phyloP scores from a whole-genome alignment of 2,113 vertebrate species.

The Prinia subflava region DNA sequence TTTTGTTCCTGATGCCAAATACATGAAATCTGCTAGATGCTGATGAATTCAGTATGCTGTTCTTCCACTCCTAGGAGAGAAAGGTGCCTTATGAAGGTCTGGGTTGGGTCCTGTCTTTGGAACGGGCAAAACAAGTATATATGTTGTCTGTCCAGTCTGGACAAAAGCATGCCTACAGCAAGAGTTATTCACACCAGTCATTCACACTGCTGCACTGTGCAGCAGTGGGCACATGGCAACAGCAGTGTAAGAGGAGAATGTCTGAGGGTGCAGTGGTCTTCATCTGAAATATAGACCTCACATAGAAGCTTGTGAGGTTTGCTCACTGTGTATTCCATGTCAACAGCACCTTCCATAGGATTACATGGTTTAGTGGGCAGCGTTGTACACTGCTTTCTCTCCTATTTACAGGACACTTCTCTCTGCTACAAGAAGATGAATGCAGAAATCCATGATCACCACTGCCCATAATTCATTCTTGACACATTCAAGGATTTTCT shows the following conservation, averaged over 20 bases:
- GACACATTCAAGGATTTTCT: neutral
- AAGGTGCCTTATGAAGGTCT: neutral
- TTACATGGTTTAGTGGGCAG: accelerated
- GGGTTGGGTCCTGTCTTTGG: neutral
- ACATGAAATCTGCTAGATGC: neutral
- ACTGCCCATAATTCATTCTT: neutral
- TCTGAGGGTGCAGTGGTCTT: neutral
- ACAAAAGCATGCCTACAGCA: neutral
- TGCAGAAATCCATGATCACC: neutral
- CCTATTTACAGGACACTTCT: neutral
- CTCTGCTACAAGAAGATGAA: neutral
- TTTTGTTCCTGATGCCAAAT: neutral
- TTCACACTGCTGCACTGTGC: too few species aligned
- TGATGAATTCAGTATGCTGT: neutral
- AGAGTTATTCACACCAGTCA: neutral
- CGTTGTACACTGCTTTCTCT: neutral
- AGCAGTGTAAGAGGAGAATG: neutral
- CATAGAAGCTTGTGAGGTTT: neutral
- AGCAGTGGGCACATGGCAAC: neutral
- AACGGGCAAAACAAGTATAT: neutral
- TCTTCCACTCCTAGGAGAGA: neutral
- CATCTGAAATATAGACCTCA: neutral
- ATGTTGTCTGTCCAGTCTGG: neutral
- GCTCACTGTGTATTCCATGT: neutral
- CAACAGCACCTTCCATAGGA: neutral